phyloP scores from a whole-genome alignment of 92 coral and sea anemone genomes.

The Epizoanthus scotinus region DNA sequence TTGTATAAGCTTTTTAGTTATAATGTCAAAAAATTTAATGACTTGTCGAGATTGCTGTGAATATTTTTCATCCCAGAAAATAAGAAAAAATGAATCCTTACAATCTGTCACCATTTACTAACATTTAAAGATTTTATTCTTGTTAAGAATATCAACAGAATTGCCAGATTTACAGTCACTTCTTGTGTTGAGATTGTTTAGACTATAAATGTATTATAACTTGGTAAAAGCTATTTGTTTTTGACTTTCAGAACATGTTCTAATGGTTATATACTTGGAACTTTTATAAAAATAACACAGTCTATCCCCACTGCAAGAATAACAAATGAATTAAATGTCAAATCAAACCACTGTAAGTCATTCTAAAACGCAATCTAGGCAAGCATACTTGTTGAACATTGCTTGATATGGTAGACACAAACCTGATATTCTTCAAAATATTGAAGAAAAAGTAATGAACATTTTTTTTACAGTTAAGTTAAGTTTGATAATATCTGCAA shows the following conservation, averaged over 20 bases:
- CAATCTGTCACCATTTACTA: neutral
- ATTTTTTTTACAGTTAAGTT: no score
- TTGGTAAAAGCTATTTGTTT: constrained; percentile 1
- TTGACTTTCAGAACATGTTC: neutral
- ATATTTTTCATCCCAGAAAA: neutral
- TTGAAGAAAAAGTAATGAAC: no score
- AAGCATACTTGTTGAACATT: neutral
- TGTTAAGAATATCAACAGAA: neutral
- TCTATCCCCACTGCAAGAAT: neutral
- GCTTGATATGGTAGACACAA: neutral
- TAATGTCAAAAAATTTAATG: neutral
- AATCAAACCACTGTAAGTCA: neutral
- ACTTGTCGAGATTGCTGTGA: neutral
- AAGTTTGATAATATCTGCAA: no score
- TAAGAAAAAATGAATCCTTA: neutral
- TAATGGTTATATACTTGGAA: neutral
- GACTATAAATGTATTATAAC: constrained; percentile 8
- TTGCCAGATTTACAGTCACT: neutral
- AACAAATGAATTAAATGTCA: neutral
- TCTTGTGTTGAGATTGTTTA: neutral
- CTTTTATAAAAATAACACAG: neutral
- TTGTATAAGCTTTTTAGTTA: constrained; percentile 16
- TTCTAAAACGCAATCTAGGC: neutral
- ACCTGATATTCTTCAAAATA: no score
- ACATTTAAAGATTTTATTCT: no score